These are phyloP conservation scores for Sebastes steindachneri DNA, from an alignment of 2,797 vertebrate species.

Conservation along the genomic window DNA sequence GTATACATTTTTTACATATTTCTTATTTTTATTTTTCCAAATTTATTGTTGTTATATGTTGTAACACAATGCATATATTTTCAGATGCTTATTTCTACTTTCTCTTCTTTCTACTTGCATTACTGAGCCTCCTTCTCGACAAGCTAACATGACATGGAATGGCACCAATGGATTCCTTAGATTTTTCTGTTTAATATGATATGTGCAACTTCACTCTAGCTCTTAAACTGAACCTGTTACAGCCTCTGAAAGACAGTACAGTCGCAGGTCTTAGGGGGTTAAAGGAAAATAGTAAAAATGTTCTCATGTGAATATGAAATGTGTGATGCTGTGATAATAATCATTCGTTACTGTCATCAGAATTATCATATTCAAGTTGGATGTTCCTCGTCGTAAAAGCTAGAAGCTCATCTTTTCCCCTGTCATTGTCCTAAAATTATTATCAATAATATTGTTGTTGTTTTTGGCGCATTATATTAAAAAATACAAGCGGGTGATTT, in stretches of 20 bases:
- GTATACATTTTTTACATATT: too few relatives aligned
- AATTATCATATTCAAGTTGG: background rate
- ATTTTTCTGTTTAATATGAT: too few relatives aligned
- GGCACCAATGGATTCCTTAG: too few relatives aligned
- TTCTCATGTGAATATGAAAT: background rate
- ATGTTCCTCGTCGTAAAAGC: background rate
- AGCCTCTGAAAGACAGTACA: too few relatives aligned
- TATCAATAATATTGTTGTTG: background rate
- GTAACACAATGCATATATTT: too few relatives aligned
- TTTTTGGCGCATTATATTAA: background rate
- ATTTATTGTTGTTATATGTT: too few relatives aligned
- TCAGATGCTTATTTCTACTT: too few relatives aligned
- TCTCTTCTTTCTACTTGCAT: background rate
- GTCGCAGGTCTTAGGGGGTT: too few relatives aligned
- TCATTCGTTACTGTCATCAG: background rate
- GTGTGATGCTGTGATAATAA: background rate
- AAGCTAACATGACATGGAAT: too few relatives aligned
- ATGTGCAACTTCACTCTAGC: too few relatives aligned
- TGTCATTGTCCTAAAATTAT: background rate
- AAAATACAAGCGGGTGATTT: slow-evolving; percentile 3
- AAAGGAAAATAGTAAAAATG: background rate
- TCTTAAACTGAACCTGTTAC: too few relatives aligned
- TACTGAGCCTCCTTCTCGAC: background rate
- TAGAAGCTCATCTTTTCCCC: background rate
- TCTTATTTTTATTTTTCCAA: too few relatives aligned